A percentile compares a stretch with the other conserved stretches of the same genome.
These are phyloP conservation scores for Ectropis grisescens DNA, from an alignment of 1,140 invertebrate genomes.

Conservation along the genomic window DNA sequence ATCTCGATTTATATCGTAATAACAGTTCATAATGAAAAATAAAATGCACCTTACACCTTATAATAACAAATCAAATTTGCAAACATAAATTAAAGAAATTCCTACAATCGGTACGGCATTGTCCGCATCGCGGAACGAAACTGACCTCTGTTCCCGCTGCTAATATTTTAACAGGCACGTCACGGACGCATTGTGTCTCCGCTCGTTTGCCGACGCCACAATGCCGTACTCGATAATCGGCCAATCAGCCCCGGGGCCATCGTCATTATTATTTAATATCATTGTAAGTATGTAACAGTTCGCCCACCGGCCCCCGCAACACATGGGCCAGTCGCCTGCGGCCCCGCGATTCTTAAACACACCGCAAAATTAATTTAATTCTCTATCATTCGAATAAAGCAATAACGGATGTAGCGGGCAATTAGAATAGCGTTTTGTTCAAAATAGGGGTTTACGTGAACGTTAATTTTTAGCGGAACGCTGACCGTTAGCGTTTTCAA, in stretches of 20 bases:
- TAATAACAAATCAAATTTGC: no score
- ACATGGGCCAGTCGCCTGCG: conserved; percentile 34
- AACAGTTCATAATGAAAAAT: no score
- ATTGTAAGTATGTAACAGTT: conserved; percentile 8
- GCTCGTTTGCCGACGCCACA: conserved; percentile 13
- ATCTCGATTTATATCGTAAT: no score
- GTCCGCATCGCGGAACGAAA: no score
- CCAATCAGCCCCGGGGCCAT: conserved; percentile 18
- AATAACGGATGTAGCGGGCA: conserved; percentile 1
- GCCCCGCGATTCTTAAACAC: conserved; percentile 24
- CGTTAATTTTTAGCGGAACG: no score
- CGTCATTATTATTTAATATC: conserved; percentile 21
- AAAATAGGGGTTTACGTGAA: no score
- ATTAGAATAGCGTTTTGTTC: no score
- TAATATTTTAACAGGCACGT: conserved; percentile 12
- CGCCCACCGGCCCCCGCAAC: conserved; percentile 17
- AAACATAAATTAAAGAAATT: no score
- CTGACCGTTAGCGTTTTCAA: no score
- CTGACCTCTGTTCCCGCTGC: neutral
- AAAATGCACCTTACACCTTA: no score
- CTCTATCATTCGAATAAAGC: conserved; percentile 21
- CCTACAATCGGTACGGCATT: no score
- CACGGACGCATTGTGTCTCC: conserved; percentile 11
- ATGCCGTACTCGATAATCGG: conserved; percentile 17
- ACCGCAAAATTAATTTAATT: conserved; percentile 43